phyloP scores from a whole-genome alignment of 2,888 invertebrate genomes.

The Drosophila silvestris region DNA sequence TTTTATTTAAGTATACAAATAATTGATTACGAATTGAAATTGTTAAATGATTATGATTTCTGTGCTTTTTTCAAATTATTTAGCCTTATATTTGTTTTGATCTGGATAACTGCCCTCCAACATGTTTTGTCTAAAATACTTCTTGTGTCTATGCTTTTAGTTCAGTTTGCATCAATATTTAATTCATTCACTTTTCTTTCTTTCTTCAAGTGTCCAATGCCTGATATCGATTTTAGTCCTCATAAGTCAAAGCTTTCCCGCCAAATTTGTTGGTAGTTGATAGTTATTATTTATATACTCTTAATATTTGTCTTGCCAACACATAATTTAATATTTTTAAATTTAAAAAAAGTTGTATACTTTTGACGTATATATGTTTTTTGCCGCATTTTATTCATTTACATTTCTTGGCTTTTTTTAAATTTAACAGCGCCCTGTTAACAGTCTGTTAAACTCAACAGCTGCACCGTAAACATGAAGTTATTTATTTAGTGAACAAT shows the following conservation, averaged over 20 bases:
- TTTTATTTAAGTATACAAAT: neutral
- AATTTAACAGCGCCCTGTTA: neutral
- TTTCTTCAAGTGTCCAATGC: neutral
- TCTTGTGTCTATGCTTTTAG: neutral
- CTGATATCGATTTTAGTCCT: neutral
- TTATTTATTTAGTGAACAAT: constrained; percentile 3
- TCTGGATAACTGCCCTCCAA: neutral
- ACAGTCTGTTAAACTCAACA: constrained; percentile 1
- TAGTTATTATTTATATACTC: neutral
- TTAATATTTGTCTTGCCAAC: neutral
- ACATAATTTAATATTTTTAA: neutral
- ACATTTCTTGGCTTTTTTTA: neutral
- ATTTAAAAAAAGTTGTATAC: neutral
- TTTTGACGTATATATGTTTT: neutral
- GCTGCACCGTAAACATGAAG: neutral
- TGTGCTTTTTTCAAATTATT: neutral
- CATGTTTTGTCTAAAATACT: neutral
- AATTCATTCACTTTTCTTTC: neutral
- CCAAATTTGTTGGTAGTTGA: neutral
- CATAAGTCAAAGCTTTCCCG: neutral
- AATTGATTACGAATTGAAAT: neutral
- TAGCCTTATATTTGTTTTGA: neutral
- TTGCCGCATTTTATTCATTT: neutral
- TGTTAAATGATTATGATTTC: neutral
- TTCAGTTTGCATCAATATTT: constrained; percentile 5